Evolutionary conservation across 2,888 invertebrate species (phyloP).

Genomic region (Agrotis ipsilon): DNA sequence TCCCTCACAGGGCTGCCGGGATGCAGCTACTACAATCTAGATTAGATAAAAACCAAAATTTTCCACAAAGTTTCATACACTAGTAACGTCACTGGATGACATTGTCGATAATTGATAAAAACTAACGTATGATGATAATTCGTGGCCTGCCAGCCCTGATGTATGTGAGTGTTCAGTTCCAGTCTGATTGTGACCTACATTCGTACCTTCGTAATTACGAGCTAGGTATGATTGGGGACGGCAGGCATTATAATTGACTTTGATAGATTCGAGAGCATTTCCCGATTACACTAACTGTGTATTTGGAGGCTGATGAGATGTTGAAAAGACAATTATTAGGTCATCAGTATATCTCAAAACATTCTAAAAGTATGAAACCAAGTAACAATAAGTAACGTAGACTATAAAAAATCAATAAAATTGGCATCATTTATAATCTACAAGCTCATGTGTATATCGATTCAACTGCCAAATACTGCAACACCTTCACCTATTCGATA

Average conservation of each 20-base stretch:
- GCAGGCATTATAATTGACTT: slow-evolving; percentile 47
- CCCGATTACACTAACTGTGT: slow-evolving; percentile 45
- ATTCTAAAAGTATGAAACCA: slow-evolving; percentile 4
- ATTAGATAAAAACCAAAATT: background rate
- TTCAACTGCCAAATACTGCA: slow-evolving; percentile 3
- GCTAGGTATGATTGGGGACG: slow-evolving; percentile 47
- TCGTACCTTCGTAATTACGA: slow-evolving; percentile 45
- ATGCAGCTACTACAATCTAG: slow-evolving; percentile 7
- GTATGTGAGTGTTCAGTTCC: slow-evolving; percentile 17
- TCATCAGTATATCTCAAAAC: background rate
- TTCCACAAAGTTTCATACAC: background rate
- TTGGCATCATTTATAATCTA: slow-evolving; percentile 4
- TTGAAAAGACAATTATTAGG: slow-evolving; percentile 31
- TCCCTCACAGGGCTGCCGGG: slow-evolving; percentile 68
- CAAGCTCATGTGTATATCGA: background rate
- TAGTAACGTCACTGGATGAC: background rate
- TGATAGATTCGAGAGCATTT: slow-evolving; percentile 52
- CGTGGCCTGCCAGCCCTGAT: slow-evolving; percentile 4
- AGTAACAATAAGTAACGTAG: background rate
- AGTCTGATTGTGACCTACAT: slow-evolving; percentile 55
- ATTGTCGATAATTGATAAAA: background rate
- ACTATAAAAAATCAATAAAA: background rate
- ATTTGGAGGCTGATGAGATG: slow-evolving; percentile 15
- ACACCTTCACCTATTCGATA: slow-evolving; percentile 6
- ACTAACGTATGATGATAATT: background rate